Conservation (phyloP, 2,888 invertebrate genomes). For the Perizoma flavofasciatum region DNA sequence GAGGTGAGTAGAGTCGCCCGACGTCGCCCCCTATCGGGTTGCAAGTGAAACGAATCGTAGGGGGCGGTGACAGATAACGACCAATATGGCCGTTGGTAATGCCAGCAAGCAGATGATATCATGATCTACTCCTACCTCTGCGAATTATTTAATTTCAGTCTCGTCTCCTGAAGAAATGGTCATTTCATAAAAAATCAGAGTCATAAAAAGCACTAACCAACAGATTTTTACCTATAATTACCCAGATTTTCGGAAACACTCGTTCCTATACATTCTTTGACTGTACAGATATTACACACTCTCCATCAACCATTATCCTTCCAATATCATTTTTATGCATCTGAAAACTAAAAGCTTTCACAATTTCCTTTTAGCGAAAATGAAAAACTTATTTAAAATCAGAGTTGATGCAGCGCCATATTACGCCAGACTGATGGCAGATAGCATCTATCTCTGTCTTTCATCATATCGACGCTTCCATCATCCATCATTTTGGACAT, state of each 20-base stretch:
- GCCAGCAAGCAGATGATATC: conserved; percentile 67
- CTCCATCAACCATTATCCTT: conserved; percentile 6
- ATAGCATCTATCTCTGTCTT: conserved; percentile 64
- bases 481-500: conserved; percentile 80
- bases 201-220: conserved; percentile 3
- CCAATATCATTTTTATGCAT: conserved; percentile 21
- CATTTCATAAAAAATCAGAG: neutral
- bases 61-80: conserved; percentile 81
- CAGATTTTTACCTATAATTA: neutral
- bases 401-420: conserved; percentile 27
- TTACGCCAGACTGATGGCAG: conserved; percentile 49
- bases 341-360: conserved; percentile 28
- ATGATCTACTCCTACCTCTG: conserved; percentile 32
- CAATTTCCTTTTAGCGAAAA: conserved; percentile 29
- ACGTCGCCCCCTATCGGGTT: conserved; percentile 82
- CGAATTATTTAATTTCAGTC: conserved; percentile 39
- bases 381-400: conserved; percentile 31
- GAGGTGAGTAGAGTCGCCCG: conserved; percentile 70
- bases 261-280: too few species aligned
- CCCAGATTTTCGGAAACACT: neutral
- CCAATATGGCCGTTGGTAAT: conserved; percentile 75
- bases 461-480: conserved; percentile 69
- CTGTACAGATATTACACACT: neutral
- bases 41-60: conserved; percentile 80
- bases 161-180: conserved; percentile 14